These are phyloP conservation scores for Telmatherina bonti DNA, from an alignment of 2,797 vertebrate genomes.

Conservation along the genomic window DNA sequence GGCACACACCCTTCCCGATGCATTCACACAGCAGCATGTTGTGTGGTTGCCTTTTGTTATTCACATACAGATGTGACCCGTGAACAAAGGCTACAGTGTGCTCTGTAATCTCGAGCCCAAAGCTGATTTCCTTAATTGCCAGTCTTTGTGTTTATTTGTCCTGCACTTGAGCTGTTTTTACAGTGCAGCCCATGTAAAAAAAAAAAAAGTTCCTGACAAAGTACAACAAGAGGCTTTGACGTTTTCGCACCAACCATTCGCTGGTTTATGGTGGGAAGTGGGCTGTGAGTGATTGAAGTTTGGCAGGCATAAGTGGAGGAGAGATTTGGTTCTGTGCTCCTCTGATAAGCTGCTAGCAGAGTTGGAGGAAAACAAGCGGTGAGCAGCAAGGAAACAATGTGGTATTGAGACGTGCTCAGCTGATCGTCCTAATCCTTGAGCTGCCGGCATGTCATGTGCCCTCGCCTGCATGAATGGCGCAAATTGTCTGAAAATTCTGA, in stretches of 20 bases:
- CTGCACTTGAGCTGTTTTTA: slow-evolving; percentile 24
- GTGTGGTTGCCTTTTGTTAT: slow-evolving; percentile 64
- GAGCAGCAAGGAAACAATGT: slow-evolving; percentile 81
- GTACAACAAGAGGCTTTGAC: slow-evolving; percentile 41
- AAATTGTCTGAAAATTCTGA: slow-evolving; percentile 77
- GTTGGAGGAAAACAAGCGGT: slow-evolving; percentile 70
- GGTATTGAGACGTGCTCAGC: slow-evolving; percentile 82
- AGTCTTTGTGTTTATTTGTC: slow-evolving; percentile 45
- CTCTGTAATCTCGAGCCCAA: slow-evolving; percentile 54
- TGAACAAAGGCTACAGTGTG: slow-evolving; percentile 66
- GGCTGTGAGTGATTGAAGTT: slow-evolving; percentile 68
- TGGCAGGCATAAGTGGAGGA: slow-evolving; percentile 51
- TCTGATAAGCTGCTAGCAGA: slow-evolving; percentile 74
- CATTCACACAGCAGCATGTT: slow-evolving; percentile 37
- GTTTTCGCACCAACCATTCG: slow-evolving; percentile 13
- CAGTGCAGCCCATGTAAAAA: slow-evolving; percentile 31
- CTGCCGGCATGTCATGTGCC: slow-evolving; percentile 81
- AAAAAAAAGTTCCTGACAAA: slow-evolving; percentile 35
- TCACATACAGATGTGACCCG: slow-evolving; percentile 65
- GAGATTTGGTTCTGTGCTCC: slow-evolving; percentile 72
- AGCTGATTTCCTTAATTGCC: slow-evolving; percentile 61
- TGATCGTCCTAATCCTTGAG: slow-evolving; percentile 82
- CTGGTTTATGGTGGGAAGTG: slow-evolving; percentile 53
- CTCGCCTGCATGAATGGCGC: slow-evolving; percentile 76
- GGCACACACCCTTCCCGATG: slow-evolving; percentile 55